Evolutionary conservation across 2,113 vertebrate species (phyloP), one percentile per base, ranked within the genome.

Genomic region (Gorilla gorilla): DNA sequence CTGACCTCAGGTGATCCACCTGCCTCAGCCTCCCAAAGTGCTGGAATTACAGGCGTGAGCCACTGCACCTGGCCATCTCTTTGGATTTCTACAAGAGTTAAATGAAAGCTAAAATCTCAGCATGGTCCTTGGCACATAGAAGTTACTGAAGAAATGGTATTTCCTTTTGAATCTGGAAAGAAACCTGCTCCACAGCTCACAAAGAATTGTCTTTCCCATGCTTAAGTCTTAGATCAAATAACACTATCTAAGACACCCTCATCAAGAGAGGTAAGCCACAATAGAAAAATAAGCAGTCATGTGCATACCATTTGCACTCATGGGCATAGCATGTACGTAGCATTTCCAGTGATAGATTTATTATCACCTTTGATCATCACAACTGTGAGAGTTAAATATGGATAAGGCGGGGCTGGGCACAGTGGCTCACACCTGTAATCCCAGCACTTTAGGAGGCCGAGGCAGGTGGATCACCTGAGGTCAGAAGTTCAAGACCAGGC

Each of bases 131-230:
- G 83, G 48, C 55, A 92, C 52, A 64, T 27, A 40, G 52, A 83
- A 52, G 40, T 57, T 90, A 94, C 57, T 90, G 50, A 38, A 94
- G 89, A 93, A 96, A 75, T 70, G 43, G 11, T 3, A 83, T 96
- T 96, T 91, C 85, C 66, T 79, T 94, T 94, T 55, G 38, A 78
- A 96, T 59, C 66, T 85, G 66, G 87, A 50, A 78, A 73, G 88
- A 89, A 80, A 59, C 38, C 59, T 95, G 59, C 16, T 89, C 35
- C 18, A 52, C 0, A 2, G 40, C 72, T 96, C 82, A 78, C 66
- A 75, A 89, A 92, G 57, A 95, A 93, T 83, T 79, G 30, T 78
- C 78, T 82, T 91, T 70, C 16, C 27, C 68, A 72, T 90, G 80
- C 89, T 85, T 89, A 93, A 88, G 84, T 59, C 38, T 92, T 76